Conservation (phyloP, 2,797 vertebrate species). For the Fratercula arctica region DNA sequence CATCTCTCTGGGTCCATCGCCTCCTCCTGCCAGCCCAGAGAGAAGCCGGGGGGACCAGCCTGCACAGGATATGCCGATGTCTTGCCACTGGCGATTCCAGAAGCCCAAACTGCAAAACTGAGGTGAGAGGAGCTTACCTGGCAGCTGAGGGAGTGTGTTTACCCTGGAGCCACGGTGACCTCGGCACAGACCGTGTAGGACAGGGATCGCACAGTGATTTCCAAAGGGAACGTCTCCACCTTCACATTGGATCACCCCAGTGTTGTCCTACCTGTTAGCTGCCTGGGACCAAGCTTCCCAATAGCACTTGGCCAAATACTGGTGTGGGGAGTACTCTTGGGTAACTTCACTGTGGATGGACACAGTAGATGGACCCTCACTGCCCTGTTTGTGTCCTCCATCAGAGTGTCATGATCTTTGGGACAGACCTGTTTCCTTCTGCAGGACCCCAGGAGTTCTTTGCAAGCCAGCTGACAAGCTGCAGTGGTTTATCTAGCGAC, state of each 20-base stretch:
- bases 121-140: not conserved
- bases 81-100: rapidly evolving
- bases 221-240: not conserved
- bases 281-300: not conserved
- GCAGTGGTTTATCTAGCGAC: not conserved
- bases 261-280: not conserved
- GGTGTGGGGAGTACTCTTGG: not conserved
- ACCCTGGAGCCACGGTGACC: not conserved
- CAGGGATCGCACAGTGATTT: rapidly evolving
- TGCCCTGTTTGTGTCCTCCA: not conserved
- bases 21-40: no score
- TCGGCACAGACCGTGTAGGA: rapidly evolving
- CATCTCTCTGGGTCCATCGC: no score
- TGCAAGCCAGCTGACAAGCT: not conserved
- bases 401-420: not conserved
- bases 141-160: not conserved
- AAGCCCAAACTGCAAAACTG: not conserved
- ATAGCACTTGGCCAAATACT: not conserved
- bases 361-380: not conserved
- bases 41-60: not conserved
- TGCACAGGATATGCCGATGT: rapidly evolving
- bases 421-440: not conserved
- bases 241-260: not conserved
- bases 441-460: not conserved
- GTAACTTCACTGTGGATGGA: not conserved